Conservation (phyloP, 2,797 vertebrate genomes). For the Mastacembelus armatus region DNA sequence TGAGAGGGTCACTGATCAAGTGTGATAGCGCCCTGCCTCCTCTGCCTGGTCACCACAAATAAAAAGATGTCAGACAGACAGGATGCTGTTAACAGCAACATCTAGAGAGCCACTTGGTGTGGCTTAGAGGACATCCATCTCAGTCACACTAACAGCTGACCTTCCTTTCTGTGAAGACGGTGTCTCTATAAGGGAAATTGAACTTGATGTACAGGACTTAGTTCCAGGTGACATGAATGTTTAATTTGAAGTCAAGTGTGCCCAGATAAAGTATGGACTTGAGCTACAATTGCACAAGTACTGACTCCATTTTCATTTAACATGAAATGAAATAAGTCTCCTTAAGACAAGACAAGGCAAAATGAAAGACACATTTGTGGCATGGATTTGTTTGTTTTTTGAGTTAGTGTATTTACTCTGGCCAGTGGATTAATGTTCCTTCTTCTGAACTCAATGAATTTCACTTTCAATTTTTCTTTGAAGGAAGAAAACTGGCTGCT, state of each 20-base stretch:
- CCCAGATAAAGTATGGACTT: not conserved
- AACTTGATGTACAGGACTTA: slow-evolving; percentile 15
- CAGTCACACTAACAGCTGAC: slow-evolving; percentile 23
- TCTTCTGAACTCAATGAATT: slow-evolving; percentile 6
- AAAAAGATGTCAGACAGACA: slow-evolving; percentile 65
- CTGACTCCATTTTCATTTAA: not conserved
- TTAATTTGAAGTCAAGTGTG: slow-evolving; percentile 6
- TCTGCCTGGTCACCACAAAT: slow-evolving; percentile 36
- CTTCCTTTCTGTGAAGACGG: slow-evolving; percentile 37
- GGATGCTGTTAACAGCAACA: slow-evolving; percentile 62
- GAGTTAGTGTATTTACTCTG: not conserved
- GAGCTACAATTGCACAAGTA: not conserved
- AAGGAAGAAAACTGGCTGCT: slow-evolving; percentile 12
- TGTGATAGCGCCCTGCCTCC: slow-evolving; percentile 45
- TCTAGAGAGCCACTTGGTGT: slow-evolving; percentile 32
- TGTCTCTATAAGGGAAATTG: slow-evolving; percentile 15
- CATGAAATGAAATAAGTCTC: no score
- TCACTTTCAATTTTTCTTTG: slow-evolving; percentile 28
- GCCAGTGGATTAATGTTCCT: not conserved
- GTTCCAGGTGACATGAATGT: slow-evolving; percentile 8
- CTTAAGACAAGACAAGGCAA: no score
- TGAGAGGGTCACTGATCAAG: slow-evolving; percentile 65
- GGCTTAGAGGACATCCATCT: slow-evolving; percentile 32
- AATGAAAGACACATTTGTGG: not conserved
- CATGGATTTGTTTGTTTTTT: not conserved